A percentile compares a stretch with the other conserved stretches of the same genome.
phyloP scores from a whole-genome alignment of 2,888 invertebrate species.

The Leptopilina drosophilae region DNA sequence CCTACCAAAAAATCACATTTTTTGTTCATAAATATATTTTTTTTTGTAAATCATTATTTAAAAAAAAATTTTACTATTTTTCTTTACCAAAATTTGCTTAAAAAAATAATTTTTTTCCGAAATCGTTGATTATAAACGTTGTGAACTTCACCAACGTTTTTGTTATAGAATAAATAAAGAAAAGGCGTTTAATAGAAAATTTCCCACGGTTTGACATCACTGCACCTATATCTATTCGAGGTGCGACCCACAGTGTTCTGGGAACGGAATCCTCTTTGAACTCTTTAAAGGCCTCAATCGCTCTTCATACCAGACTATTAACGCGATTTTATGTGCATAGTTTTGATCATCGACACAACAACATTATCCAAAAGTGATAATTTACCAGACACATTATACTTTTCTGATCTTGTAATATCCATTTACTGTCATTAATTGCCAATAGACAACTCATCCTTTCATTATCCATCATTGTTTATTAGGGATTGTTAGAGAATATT shows the following conservation, averaged over 20 bases:
- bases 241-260: conserved; percentile 52
- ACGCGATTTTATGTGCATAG: conserved; percentile 4
- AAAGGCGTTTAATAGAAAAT: conserved; percentile 44
- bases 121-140: no score
- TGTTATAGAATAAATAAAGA: conserved; percentile 52
- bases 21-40: no score
- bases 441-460: no score
- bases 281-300: conserved; percentile 43
- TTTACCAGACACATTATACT: not conserved
- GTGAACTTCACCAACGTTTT: no score
- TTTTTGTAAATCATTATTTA: no score
- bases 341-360: not conserved
- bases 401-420: not conserved
- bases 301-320: conserved; percentile 23
- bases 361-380: conserved; percentile 6
- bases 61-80: no score
- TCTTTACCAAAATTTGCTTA: no score
- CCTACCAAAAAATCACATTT: no score
- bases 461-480: no score
- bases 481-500: no score
- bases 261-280: conserved; percentile 53
- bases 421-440: no score
- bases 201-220: conserved; percentile 58
- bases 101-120: no score
- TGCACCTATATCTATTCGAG: conserved; percentile 54